Conservation (phyloP, 2,888 invertebrate genomes). For the Agrochola lota region DNA sequence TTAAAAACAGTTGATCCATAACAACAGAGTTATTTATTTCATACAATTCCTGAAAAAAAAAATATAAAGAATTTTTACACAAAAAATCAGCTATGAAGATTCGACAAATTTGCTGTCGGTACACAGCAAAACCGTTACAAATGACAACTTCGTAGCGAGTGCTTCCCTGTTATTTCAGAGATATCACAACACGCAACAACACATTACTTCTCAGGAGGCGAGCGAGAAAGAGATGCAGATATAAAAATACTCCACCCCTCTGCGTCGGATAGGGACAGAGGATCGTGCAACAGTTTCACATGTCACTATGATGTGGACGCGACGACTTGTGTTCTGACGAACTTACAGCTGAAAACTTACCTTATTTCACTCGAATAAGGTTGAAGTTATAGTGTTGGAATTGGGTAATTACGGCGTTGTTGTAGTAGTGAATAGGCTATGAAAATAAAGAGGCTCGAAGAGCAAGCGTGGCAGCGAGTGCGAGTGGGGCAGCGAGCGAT, state of each 20-base stretch:
- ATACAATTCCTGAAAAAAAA: background rate
- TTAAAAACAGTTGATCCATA: background rate
- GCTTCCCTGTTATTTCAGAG: slow-evolving; percentile 91
- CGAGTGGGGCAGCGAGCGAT: slow-evolving; percentile 78
- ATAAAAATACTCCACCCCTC: slow-evolving; percentile 81
- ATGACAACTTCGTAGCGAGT: slow-evolving; percentile 90
- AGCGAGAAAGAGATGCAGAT: slow-evolving; percentile 81
- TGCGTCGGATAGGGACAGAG: slow-evolving; percentile 79
- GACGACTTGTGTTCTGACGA: slow-evolving; percentile 66
- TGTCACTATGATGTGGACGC: slow-evolving; percentile 73
- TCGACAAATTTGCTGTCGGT: slow-evolving; percentile 75
- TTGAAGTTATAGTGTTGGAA: slow-evolving; percentile 54
- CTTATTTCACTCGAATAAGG: slow-evolving; percentile 59
- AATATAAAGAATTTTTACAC: too few relatives aligned
- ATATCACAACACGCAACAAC: slow-evolving; percentile 91
- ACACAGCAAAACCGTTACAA: slow-evolving; percentile 88
- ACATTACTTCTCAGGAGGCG: slow-evolving; percentile 89
- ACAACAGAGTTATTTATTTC: background rate
- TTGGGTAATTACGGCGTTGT: slow-evolving; percentile 73
- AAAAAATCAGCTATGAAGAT: slow-evolving; percentile 16
- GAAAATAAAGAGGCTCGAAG: slow-evolving; percentile 83
- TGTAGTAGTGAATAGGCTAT: slow-evolving; percentile 72
- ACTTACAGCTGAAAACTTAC: slow-evolving; percentile 57
- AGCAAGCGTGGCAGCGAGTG: slow-evolving; percentile 72
- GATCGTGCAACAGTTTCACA: slow-evolving; percentile 86